phyloP scores from a whole-genome alignment of 2,113 vertebrate genomes.

The Coregonus clupeaformis region DNA sequence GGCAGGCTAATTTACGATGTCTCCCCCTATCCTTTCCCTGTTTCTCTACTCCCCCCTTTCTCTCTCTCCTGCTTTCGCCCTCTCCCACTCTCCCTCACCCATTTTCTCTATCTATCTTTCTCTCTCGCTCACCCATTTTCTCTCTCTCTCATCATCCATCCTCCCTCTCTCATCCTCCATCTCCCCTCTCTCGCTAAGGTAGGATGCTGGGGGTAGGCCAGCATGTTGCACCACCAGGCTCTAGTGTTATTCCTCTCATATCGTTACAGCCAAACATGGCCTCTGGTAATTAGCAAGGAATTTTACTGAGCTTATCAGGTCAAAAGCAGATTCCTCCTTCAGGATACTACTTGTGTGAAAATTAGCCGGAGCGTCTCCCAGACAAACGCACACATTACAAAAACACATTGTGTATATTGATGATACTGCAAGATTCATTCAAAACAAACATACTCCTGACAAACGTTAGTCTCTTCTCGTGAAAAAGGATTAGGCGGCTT shows the following conservation, averaged over 20 bases:
- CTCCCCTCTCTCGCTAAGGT: constrained; percentile 23
- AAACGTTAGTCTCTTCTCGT: constrained; percentile 56
- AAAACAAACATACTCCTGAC: constrained; percentile 56
- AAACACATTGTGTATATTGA: constrained; percentile 66
- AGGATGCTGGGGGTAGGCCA: constrained; percentile 33
- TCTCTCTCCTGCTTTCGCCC: neutral
- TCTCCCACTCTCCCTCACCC: constrained; percentile 18
- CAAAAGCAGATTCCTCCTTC: constrained; percentile 76
- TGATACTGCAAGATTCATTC: constrained; percentile 67
- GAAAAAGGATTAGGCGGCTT: constrained; percentile 69
- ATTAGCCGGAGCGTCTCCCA: constrained; percentile 61
- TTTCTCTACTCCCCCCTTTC: constrained; percentile 7
- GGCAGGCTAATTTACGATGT: constrained; percentile 69
- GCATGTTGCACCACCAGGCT: constrained; percentile 36
- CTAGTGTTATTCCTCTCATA: constrained; percentile 52
- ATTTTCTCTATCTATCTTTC: constrained; percentile 6
- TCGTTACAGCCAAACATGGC: constrained; percentile 63
- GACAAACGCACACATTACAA: constrained; percentile 51
- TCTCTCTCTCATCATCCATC: neutral
- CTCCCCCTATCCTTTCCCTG: neutral
- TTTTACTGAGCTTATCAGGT: constrained; percentile 83
- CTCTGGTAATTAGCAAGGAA: constrained; percentile 76
- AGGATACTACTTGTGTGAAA: constrained; percentile 70
- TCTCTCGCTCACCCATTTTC: neutral
- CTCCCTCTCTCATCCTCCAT: constrained; percentile 2